phyloP scores from a whole-genome alignment of 37 sponge, comb jelly and placozoan genomes.

The Cladorhizidae sp. region DNA sequence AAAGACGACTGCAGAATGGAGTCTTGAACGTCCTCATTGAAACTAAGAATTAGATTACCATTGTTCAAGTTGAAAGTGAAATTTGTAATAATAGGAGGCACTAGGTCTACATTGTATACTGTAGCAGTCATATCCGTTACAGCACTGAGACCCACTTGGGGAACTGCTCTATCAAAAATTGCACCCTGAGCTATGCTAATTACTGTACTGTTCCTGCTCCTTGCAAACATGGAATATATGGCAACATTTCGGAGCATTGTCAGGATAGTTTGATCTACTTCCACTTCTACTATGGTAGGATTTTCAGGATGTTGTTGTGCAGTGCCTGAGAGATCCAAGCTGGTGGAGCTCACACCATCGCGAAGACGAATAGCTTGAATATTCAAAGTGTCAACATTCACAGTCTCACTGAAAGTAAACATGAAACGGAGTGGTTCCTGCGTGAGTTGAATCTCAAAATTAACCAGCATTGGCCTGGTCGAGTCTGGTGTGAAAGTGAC shows the following conservation, averaged over 20 bases:
- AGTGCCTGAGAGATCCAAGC: slow-evolving; percentile 19
- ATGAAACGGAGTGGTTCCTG: slow-evolving; percentile 72
- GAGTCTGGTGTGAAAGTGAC: slow-evolving; percentile 45
- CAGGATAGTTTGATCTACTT: slow-evolving; percentile 32
- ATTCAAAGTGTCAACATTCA: slow-evolving; percentile 38
- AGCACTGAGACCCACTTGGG: slow-evolving; percentile 15
- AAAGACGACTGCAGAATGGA: slow-evolving; percentile 31
- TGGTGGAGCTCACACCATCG: slow-evolving; percentile 7
- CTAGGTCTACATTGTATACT: slow-evolving; percentile 66
- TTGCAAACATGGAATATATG: slow-evolving; percentile 30
- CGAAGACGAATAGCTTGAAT: slow-evolving; percentile 31
- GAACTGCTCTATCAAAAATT: slow-evolving; percentile 49
- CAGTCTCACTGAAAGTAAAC: slow-evolving; percentile 77
- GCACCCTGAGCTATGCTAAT: slow-evolving; percentile 35
- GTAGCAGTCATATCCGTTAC: slow-evolving; percentile 8
- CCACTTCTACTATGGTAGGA: slow-evolving; percentile 48
- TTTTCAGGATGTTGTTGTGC: background rate
- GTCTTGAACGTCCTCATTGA: slow-evolving; percentile 64
- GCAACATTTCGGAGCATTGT: slow-evolving; percentile 21
- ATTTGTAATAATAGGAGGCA: slow-evolving; percentile 48
- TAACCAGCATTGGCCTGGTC: slow-evolving; percentile 60
- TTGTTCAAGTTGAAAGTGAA: slow-evolving; percentile 76
- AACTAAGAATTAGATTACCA: slow-evolving; percentile 62
- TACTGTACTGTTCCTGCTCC: slow-evolving; percentile 42
- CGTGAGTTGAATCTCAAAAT: slow-evolving; percentile 69